Base-by-base conservation (phyloP, 92 coral and sea anemone species). In the Chrysogorgia sp. region DNA sequence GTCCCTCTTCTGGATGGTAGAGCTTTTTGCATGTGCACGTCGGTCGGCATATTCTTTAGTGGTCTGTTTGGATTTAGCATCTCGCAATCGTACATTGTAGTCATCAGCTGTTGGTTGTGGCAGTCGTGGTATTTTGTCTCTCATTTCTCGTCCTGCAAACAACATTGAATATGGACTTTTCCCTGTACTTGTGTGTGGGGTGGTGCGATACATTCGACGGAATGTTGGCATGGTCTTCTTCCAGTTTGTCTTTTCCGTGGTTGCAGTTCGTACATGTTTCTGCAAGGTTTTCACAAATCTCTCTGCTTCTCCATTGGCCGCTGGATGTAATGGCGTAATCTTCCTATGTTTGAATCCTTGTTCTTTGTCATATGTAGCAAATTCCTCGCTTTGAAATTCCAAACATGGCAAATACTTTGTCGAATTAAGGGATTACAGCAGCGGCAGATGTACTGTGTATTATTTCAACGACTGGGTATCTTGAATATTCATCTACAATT, bases 71-170 rank as follows among this genome's bases (percentile, higher is more conserved):
- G 43, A 69, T 61, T 34, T 26, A 14, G 28, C 26, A 20, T 43
- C 82, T 62, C 31, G 37, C 37, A 8, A 10, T n/a, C 47, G 74
- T 22, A 77, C 20, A n/a, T 76, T 74, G 20, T 17, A 34, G 23
- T 62, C n/a, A 59, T 62, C 74, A 30, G 2, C 26, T n/a, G n/a
- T n/a, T 52, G 40, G 40, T 59, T 55, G 24, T 49, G 65, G 58
- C 32, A 60, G n/a, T 23, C 25, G 34, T 13, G 77, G 84, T 33
- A 80, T 10, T 47, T 80, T 80, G 22, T 24, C 61, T 31, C 37
- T 24, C 84, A 80, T 80, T 34, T 69, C 40, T 21, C 84, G 23
- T 80, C 79, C 79, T 29, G 60, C 66, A 52, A 79, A 67, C 65
- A 80, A 50, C 35, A 41, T 58, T 32, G 61, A 69, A 34, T 49